Conservation (phyloP, 2,797 vertebrate species). For the Thamnophis elegans region DNA sequence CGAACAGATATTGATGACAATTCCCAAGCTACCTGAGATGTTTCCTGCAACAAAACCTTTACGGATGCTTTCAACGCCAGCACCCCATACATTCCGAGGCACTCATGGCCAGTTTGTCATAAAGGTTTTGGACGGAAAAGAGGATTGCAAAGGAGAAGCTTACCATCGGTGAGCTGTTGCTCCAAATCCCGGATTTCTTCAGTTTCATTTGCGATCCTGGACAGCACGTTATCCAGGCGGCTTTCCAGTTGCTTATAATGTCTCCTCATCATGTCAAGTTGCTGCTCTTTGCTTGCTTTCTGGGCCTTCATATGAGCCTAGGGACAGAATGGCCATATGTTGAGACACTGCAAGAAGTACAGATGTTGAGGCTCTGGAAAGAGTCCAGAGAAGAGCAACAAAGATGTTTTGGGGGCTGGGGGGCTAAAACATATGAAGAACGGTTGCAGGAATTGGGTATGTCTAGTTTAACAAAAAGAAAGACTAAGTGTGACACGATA, state of each 20-base stretch:
- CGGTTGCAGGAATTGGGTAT: neutral
- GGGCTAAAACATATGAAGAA: neutral
- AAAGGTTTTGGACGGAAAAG: neutral
- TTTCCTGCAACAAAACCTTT: neutral
- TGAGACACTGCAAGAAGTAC: neutral
- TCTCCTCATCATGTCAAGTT: conserved; percentile 81
- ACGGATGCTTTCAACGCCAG: neutral
- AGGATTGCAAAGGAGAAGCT: conserved; percentile 12
- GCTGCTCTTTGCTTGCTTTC: conserved; percentile 74
- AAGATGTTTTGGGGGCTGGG: neutral
- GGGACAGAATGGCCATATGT: neutral
- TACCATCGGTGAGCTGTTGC: conserved; percentile 90
- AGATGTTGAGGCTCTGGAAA: neutral
- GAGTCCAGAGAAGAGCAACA: neutral
- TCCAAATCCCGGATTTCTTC: conserved; percentile 93
- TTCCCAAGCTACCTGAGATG: neutral
- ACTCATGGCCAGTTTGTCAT: neutral
- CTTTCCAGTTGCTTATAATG: conserved; percentile 80
- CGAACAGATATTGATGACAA: neutral
- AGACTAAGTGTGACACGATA: accelerated
- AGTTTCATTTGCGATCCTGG: conserved; percentile 86
- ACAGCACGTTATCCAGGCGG: conserved; percentile 83
- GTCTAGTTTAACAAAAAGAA: neutral
- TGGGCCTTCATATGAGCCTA: conserved; percentile 79
- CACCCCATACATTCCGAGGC: too few species aligned